Evolutionary conservation across 2,888 invertebrate genomes (phyloP), one percentile per base, ranked within the genome.

Genomic region (Cephus spinipes): DNA sequence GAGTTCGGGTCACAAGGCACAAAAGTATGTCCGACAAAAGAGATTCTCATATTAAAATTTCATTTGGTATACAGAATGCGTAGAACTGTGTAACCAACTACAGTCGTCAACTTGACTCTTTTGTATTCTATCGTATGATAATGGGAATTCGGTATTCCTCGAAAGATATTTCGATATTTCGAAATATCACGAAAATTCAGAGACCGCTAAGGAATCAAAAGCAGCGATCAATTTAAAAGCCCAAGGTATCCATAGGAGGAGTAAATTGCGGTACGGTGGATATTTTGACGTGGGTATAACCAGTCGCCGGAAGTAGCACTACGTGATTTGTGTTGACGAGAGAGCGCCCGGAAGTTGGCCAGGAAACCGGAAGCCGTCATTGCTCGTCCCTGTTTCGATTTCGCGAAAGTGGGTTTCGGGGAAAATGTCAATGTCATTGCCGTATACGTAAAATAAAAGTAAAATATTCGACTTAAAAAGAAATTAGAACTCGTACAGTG

Each of bases 261-360:
- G 23, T 1, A 15, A 40, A 40, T 40, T 15, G 40, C 40, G 40
- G 40, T 15, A 15, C 40, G 40, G 23, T 55, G 55, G 23, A 55
- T 9, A 55, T 55, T 23, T 55, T 23, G 23, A 55, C 55, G 55
- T 23, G 23, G 23, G 55, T 23, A 15, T 23, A 23, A 23, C 55
- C 55, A 9, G 3, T 85, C 83, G 76, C 85, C 87, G 88, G 88
- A 88, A 85, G 83, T 81, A 73, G 68, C 68, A 23, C 76, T 75
- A 86, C 88, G 88, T 88, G 88, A 88, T 86, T 81, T 79, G 87
- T 85, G 79, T 87, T 87, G 82, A 79, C 76, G 87, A 86, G 73
- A 84, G 82, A 83, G 83, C 82, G 83, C 83, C 82, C 83, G 84
- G 85, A 86, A 87, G 83, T 81, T 83, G 83, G 78, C 76, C 84